Conservation (phyloP, 2,888 invertebrate species). For the Apodemia duryi region DNA sequence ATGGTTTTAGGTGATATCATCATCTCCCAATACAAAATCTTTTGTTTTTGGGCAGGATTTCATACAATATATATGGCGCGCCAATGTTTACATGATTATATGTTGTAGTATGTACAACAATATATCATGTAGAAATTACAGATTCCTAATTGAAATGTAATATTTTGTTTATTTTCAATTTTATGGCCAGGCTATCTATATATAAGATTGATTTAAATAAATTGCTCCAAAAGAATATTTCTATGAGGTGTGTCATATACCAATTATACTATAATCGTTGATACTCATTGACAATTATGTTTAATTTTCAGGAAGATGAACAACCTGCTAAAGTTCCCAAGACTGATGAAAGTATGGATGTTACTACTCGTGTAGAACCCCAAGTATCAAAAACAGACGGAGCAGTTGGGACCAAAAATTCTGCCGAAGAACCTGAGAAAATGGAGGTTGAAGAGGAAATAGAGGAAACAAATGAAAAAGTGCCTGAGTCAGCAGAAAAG, state of each 20-base stretch:
- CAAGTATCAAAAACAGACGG: slow-evolving; percentile 27
- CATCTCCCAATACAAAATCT: too few relatives aligned
- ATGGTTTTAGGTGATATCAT: too few relatives aligned
- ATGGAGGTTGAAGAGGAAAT: slow-evolving; percentile 51
- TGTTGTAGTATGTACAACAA: too few relatives aligned
- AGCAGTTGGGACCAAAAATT: slow-evolving; percentile 28
- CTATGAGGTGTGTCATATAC: neutral
- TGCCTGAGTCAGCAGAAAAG: slow-evolving; percentile 32
- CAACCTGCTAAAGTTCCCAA: slow-evolving; percentile 78
- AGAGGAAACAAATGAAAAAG: slow-evolving; percentile 22
- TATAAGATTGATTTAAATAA: too few relatives aligned
- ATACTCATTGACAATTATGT: neutral
- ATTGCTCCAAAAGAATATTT: too few relatives aligned
- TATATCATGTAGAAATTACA: too few relatives aligned
- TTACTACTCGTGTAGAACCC: slow-evolving; percentile 43
- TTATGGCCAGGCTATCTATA: too few relatives aligned
- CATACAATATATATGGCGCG: too few relatives aligned
- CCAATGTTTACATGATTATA: too few relatives aligned
- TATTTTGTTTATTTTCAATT: too few relatives aligned
- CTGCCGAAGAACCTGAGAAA: slow-evolving; percentile 40
- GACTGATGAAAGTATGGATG: slow-evolving; percentile 57
- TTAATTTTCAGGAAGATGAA: slow-evolving; percentile 49
- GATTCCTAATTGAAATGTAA: too few relatives aligned
- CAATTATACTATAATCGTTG: neutral
- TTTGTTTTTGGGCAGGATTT: too few relatives aligned